A percentile compares a stretch with the other conserved stretches of the same genome.
Conservation (phyloP, 2,113 vertebrate species). For the Verasper variegatus region DNA sequence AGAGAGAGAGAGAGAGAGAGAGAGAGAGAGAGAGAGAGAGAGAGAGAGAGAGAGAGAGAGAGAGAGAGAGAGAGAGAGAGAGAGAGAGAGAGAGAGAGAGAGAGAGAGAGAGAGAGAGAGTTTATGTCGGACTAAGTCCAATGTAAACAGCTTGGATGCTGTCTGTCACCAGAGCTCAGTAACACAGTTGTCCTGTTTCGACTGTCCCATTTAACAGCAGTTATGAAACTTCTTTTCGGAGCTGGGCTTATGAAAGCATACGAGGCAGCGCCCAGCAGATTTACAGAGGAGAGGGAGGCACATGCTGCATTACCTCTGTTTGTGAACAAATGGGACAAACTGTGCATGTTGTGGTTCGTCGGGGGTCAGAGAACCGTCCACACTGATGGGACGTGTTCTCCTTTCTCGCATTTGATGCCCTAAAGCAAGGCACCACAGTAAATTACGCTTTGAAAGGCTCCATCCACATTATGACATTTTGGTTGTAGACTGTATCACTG, state of each 20-base stretch:
- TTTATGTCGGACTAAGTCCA: slow-evolving; percentile 59
- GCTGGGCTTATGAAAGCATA: slow-evolving; percentile 39
- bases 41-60: background rate
- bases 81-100: slow-evolving; percentile 13
- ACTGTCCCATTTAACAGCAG: slow-evolving; percentile 55
- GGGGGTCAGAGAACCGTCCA: slow-evolving; percentile 26
- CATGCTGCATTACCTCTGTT: slow-evolving; percentile 28
- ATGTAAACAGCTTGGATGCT: slow-evolving; percentile 66
- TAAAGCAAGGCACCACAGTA: background rate
- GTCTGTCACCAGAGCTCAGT: slow-evolving; percentile 58
- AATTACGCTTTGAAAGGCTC: background rate
- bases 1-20: slow-evolving; percentile 13
- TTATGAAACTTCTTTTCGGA: slow-evolving; percentile 56
- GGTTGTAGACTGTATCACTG: background rate
- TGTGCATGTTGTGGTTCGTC: slow-evolving; percentile 20
- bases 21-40: slow-evolving; percentile 33
- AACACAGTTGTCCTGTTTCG: slow-evolving; percentile 59
- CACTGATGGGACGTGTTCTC: background rate
- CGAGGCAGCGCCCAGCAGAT: slow-evolving; percentile 25
- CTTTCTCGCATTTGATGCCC: background rate
- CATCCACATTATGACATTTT: background rate
- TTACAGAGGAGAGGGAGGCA: slow-evolving; percentile 17
- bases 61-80: slow-evolving; percentile 5
- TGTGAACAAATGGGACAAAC: slow-evolving; percentile 33
- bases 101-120: slow-evolving; percentile 32